Evolutionary conservation across 1,140 invertebrate species (phyloP), one percentile per base, ranked within the genome.

Genomic region (Temnothorax curvispinosus): DNA sequence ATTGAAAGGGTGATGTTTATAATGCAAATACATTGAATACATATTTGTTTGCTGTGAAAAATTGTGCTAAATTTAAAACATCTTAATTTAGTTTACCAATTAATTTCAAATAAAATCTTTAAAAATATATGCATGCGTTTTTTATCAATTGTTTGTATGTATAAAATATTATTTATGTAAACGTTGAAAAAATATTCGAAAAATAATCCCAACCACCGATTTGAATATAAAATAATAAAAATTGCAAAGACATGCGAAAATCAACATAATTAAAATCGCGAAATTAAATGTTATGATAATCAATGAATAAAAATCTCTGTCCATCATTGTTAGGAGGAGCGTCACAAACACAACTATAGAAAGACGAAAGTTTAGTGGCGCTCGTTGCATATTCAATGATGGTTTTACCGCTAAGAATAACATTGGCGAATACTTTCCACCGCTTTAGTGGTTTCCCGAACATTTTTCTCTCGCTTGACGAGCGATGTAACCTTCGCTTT

Each of bases 401-500:
- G 77, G 27, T 72, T 81, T 81, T 41, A 27, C 35, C 38, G 38
- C 52, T 32, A 32, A 54, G 35, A 35, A n/a, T 47, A 72, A 81
- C 9, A 67, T 47, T 47, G 38, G 18, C 52, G 38, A 82, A 72
- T 74, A 82, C 38, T 72, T 72, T 74, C 27, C 11, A 69, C 67
- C 67, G 54, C 80, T 72, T 71, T 72, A 58, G 41, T 32, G 52
- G 60, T 82, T 71, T 72, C 27, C 21, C 21, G 9, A 47, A 21
- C 21, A 56, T 74, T 82, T 82, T 75, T 75, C 54, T 84, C 56
- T 38, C 21, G 52, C 32, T 74, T 50, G 80, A 58, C 65, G 65
- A 72, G 65, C 67, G 38, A 27, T 65, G 52, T 82, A 74, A 74
- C 41, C 67, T 82, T 82, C 80, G 41, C 54, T 82, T 81, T 60